phyloP scores from a whole-genome alignment of 2,888 invertebrate genomes.

The Nymphalis polychloros region DNA sequence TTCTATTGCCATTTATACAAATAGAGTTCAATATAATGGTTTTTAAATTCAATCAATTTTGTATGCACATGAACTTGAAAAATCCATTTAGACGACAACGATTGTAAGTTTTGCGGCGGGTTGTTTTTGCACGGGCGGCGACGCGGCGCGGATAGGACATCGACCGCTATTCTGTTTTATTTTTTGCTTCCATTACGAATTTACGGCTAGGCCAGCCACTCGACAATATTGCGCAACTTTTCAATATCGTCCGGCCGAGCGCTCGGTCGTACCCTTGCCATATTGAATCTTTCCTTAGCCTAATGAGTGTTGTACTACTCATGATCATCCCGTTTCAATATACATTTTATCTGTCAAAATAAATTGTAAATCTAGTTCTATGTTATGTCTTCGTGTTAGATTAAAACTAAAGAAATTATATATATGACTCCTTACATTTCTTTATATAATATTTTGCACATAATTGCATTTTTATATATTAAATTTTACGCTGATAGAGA shows the following conservation, averaged over 20 bases:
- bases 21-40: no score
- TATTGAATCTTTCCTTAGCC: conserved; percentile 76
- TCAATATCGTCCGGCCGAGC: conserved; percentile 76
- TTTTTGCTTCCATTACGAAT: conserved; percentile 80
- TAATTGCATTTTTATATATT: no score
- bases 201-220: conserved; percentile 75
- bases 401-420: background rate
- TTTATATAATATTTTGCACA: background rate
- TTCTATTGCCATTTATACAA: no score
- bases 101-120: conserved; percentile 64
- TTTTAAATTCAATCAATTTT: background rate
- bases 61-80: conserved; percentile 58
- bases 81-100: conserved; percentile 64
- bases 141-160: conserved; percentile 52
- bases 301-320: conserved; percentile 56
- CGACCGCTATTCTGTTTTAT: conserved; percentile 65
- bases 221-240: conserved; percentile 81
- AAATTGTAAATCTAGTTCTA: background rate
- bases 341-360: conserved; percentile 9
- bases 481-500: no score
- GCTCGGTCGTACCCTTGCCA: conserved; percentile 59
- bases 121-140: conserved; percentile 68
- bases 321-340: conserved; percentile 25
- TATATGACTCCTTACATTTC: background rate
- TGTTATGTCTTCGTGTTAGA: background rate